Conservation (phyloP, 2,888 invertebrate genomes). For the Lycophotia porphyrea region DNA sequence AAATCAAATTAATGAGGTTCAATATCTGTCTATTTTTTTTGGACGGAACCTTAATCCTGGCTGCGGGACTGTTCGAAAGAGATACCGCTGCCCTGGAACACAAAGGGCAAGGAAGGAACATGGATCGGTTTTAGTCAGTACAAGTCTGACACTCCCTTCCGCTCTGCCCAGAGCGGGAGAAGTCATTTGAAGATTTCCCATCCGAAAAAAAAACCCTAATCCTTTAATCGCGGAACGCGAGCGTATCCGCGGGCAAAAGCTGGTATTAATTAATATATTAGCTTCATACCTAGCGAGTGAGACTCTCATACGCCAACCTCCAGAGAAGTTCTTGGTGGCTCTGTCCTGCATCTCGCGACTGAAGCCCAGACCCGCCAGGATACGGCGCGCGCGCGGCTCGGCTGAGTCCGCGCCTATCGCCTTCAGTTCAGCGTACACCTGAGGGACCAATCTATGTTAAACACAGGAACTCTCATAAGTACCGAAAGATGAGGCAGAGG, state of each 20-base stretch:
- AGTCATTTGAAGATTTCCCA: too few relatives aligned
- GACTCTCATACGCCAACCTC: constrained; percentile 99
- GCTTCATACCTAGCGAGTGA: constrained; percentile 93
- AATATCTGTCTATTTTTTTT: background rate
- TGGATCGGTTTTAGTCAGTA: too few relatives aligned
- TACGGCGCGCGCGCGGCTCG: constrained; percentile 98
- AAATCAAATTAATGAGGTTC: background rate
- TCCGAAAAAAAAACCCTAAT: too few relatives aligned
- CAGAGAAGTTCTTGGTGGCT: constrained; percentile 96
- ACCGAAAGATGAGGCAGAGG: background rate
- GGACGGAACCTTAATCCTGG: too few relatives aligned
- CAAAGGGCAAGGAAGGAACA: too few relatives aligned
- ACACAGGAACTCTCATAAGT: background rate
- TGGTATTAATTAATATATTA: background rate
- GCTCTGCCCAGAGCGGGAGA: too few relatives aligned
- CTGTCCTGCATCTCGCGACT: constrained; percentile 96
- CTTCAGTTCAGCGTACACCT: constrained; percentile 98
- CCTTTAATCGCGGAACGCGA: too few relatives aligned
- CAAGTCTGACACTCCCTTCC: too few relatives aligned
- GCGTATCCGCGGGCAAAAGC: background rate
- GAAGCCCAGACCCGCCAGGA: constrained; percentile 99
- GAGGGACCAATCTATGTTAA: constrained; percentile 67
- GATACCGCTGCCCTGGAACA: too few relatives aligned
- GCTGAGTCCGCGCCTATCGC: constrained; percentile 99
- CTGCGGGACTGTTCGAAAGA: too few relatives aligned